Percentiles rank a stretch among this genome's conserved stretches.
Evolutionary conservation across 2,113 vertebrate genomes (phyloP).

Genomic region (Lichenostomus cassidix): DNA sequence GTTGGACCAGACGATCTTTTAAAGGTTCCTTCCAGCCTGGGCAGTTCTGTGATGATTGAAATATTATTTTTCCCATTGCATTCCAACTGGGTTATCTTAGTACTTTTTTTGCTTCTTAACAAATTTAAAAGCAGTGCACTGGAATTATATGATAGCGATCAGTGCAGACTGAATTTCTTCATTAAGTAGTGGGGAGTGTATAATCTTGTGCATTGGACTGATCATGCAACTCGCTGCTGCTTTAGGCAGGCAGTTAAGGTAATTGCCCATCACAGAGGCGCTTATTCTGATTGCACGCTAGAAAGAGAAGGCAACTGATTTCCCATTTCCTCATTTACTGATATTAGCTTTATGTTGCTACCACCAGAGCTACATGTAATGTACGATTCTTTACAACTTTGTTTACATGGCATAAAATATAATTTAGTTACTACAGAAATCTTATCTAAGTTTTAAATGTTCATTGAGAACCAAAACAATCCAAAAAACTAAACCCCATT

Average conservation of each 20-base stretch:
- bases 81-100: not conserved
- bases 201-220: constrained; percentile 36
- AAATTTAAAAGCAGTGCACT: not conserved
- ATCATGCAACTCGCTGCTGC: constrained; percentile 46
- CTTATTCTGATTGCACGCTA: constrained; percentile 39
- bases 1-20: not conserved
- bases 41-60: not conserved
- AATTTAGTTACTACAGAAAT: constrained; percentile 43
- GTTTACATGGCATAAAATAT: constrained; percentile 53
- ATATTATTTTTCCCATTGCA: not conserved
- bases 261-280: constrained; percentile 55
- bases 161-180: constrained; percentile 42
- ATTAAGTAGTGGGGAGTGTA: constrained; percentile 27
- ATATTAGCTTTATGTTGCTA: constrained; percentile 37
- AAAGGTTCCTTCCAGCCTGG: not conserved
- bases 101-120: not conserved
- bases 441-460: constrained; percentile 29
- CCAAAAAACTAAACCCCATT: not conserved
- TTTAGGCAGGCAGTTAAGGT: constrained; percentile 62
- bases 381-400: constrained; percentile 21
- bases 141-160: not conserved
- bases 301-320: constrained; percentile 27
- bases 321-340: constrained; percentile 51
- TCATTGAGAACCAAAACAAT: not conserved
- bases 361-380: not conserved